Base-by-base conservation (phyloP, 2,113 vertebrate species). In the Aramus guarauna region DNA sequence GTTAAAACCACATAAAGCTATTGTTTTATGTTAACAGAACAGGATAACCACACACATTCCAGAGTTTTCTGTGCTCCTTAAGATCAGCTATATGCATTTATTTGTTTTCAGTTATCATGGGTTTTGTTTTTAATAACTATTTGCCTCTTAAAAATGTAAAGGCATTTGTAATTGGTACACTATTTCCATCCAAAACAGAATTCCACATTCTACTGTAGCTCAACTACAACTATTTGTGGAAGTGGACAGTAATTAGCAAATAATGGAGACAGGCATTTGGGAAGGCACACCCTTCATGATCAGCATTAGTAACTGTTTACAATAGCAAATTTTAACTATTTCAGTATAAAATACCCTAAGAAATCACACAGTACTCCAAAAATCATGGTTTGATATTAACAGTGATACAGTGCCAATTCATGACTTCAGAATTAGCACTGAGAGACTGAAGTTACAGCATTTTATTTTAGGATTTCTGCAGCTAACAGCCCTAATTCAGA, bases 181-280 rank as follows among this genome's bases (percentile, higher is more conserved):
- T 0, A 60, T 66, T 95, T 90, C 71, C 52, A 90, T 45, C 37
- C 78, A 90, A 23, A 55, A 64, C 6, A 39, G 45, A 84, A 80
- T 68, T 78, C 59, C 72, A 80, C 71, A 72, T 83, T 94, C 63
- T 92, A 43, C 67, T 87, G 47, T 52, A 94, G 74, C n/a, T 92
- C 45, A 92, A 50, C 72, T 94, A 78, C 69, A 96, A 73, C 88
- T 95, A 95, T 94, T 92, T 96, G 88, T 94, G 94, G 93, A 97
- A 94, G 48, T 9, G 20, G 77, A 93, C 5, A 62, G 37, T 67
- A 92, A 96, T 85, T 90, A 83, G 52, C 72, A 92, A 96, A 95
- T 95, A 96, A 96, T 84, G 37, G 62, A 95, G 78, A 86, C 41
- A 27, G 66, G 77, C 95, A 92, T 90, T 93, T 88, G 92, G 67